These are phyloP conservation scores for Ligdia adustata DNA, from an alignment of 2,888 invertebrate species.

Conservation along the genomic window DNA sequence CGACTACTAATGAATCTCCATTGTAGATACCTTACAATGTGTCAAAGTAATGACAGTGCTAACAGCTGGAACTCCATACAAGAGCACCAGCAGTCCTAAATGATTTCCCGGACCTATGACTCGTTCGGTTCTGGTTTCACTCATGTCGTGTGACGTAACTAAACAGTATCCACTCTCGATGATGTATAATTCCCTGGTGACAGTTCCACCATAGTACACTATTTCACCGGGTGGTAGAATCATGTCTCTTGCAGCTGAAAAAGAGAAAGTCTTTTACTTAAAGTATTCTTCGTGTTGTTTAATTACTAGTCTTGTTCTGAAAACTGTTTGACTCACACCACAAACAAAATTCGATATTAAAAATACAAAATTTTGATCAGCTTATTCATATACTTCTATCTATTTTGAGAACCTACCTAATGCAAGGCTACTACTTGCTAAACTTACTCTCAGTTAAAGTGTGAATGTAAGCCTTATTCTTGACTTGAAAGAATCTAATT, in stretches of 20 bases:
- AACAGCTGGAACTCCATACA: constrained; percentile 77
- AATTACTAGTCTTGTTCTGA: too few species aligned
- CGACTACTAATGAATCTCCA: too few species aligned
- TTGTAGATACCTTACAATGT: constrained; percentile 82
- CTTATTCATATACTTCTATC: too few species aligned
- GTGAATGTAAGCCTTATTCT: constrained; percentile 78
- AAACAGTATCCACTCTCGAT: constrained; percentile 80
- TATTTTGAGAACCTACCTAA: too few species aligned
- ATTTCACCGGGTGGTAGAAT: constrained; percentile 80
- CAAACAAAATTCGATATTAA: too few species aligned
- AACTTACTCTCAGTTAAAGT: constrained; percentile 75
- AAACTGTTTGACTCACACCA: too few species aligned
- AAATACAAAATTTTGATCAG: too few species aligned
- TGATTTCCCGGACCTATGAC: constrained; percentile 75
- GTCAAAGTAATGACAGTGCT: constrained; percentile 77
- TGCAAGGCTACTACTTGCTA: too few species aligned
- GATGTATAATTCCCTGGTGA: constrained; percentile 78
- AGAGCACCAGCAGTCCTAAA: constrained; percentile 72
- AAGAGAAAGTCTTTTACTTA: background rate
- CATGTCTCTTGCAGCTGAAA: constrained; percentile 67
- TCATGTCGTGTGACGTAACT: constrained; percentile 61
- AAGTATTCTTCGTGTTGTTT: background rate
- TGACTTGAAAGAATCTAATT: constrained; percentile 75
- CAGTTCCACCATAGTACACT: constrained; percentile 78
- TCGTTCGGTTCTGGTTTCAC: constrained; percentile 57